Evolutionary conservation across 2,797 vertebrate genomes (phyloP), one percentile per base, ranked within the genome.

Genomic region (Gymnoscopelus microlampas): DNA sequence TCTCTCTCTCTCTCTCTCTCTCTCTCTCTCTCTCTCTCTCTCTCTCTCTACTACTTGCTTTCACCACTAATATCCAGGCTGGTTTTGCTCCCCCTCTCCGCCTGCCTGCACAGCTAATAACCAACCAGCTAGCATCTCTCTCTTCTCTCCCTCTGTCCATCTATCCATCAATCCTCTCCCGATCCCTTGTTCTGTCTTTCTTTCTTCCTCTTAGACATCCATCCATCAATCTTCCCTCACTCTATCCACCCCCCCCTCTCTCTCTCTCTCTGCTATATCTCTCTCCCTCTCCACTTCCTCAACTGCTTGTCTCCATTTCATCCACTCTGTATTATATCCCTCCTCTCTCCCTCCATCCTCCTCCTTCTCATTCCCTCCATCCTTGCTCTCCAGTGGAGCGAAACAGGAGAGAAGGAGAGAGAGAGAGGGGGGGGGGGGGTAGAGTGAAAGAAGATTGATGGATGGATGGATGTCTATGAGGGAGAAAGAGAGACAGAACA

Each of bases 361-460:
- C 57, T 19, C 69, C 70, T 1, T 54, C 60, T 63, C 7, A 10
- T n/a, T 26, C 35, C 10, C 63, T 77, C 70, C 29, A 57, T 77
- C 39, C 66, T 51, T 24, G 55, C 19, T 66, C 79, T 80, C 63
- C 71, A 84, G 70, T 66, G 71, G 71, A 79, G 76, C 29, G 44
- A 73, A 66, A 76, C 78, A 71, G 73, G 80, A 77, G 62, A 66
- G 73, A 80, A 62, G 73, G 74, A 53, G 82, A 80, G 74, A 35
- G 32, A 35, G 32, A 44, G 39, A 44, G 39, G 9, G 39, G 9
- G 39, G 9, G 39, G 9, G 39, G 2, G 39, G 9, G 10, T 8
- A 44, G 39, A 7, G 39, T 9, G 39, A 39, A 1, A 39, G 39
- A 44, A 44, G 39, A 44, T 44, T 2, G 39, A 44, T 44, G 39